Evolutionary conservation across 2,797 vertebrate genomes (phyloP), one percentile per base, ranked within the genome.

Genomic region (Lepilemur ruficaudatus): DNA sequence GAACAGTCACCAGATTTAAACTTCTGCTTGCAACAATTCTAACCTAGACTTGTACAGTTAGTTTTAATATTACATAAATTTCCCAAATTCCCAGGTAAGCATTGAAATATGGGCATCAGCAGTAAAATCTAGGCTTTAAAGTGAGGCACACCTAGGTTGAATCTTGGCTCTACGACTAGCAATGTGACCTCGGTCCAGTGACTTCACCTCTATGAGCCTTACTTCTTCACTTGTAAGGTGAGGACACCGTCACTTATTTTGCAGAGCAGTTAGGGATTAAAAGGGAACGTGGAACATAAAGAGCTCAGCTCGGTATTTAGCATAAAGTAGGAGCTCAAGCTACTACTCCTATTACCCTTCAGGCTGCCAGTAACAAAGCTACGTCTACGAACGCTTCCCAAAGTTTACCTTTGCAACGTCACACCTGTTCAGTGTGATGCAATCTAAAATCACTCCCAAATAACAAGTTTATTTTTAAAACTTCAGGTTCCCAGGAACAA

Each of bases 361-460:
- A 61, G 61, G 55, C 79, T 57, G 2, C 48, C 18, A 46, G 14
- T 28, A 92, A 88, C 76, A 88, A 30, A 92, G 30, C 43, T 81
- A 80, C 32, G 38, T 76, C 28, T 46, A 46, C 8, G 18, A 88
- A 65, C 78, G 89, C 25, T 59, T 35, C 1, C 52, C 86, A 70
- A 72, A 91, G 76, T 83, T 91, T 63, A 81, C 63, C 50, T 96
- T 96, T 93, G 73, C 81, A 95, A 93, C 78, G 46, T 59, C 84
- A 57, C 76, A 73, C 28, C 38, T 35, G 48, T 28, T 65, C 87
- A 80, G 17, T 96, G 82, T 93, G 73, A 85, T 65, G 55, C n/a
- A 79, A 83, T 63, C 57, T 79, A 75, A 90, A 83, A 46, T 65
- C 50, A 89, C 57, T 83, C 32, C 63, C 67, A 76, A 82, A 48